Conservation (phyloP, 2,888 invertebrate species). For the Corythucha ciliata region DNA sequence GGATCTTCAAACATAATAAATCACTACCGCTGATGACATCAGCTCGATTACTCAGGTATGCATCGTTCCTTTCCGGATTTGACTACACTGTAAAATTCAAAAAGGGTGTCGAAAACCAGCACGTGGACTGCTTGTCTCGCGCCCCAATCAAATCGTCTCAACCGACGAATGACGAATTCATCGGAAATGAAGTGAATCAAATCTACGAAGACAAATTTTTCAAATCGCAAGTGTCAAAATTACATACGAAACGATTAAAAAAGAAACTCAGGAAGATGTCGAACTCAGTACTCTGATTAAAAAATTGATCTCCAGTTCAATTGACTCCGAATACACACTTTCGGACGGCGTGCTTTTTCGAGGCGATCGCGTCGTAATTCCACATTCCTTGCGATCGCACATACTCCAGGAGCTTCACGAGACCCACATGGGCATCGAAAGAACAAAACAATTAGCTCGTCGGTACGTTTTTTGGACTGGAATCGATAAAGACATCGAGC, state of each 20-base stretch:
- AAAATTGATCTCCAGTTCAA: conserved; percentile 1
- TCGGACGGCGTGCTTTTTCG: conserved; percentile 14
- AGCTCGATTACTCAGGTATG: conserved; percentile 22
- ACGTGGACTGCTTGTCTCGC: conserved; percentile 29
- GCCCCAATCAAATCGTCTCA: conserved; percentile 8
- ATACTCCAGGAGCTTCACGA: conserved; percentile 35
- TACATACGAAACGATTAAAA: conserved; percentile 12
- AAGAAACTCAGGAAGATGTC: conserved; percentile 21
- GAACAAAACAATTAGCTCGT: conserved; percentile 14
- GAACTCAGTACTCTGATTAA: conserved; percentile 7
- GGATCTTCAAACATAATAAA: conserved; percentile 22
- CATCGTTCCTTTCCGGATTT: conserved; percentile 20
- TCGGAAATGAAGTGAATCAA: conserved; percentile 9
- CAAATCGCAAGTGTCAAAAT: conserved; percentile 17
- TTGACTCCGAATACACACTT: conserved; percentile 13
- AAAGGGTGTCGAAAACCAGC: conserved; percentile 24
- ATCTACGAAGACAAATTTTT: too few relatives aligned
- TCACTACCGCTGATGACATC: conserved; percentile 22
- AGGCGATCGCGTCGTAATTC: conserved; percentile 13
- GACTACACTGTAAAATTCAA: conserved; percentile 21
- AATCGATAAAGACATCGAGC: conserved; percentile 14
- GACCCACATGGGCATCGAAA: conserved; percentile 24
- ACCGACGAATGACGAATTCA: conserved; percentile 7
- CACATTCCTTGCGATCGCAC: conserved; percentile 9
- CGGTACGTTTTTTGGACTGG: conserved; percentile 13